phyloP scores from a whole-genome alignment of 35 echinoderm and acorn worm genomes.

The Diadema setosum region DNA sequence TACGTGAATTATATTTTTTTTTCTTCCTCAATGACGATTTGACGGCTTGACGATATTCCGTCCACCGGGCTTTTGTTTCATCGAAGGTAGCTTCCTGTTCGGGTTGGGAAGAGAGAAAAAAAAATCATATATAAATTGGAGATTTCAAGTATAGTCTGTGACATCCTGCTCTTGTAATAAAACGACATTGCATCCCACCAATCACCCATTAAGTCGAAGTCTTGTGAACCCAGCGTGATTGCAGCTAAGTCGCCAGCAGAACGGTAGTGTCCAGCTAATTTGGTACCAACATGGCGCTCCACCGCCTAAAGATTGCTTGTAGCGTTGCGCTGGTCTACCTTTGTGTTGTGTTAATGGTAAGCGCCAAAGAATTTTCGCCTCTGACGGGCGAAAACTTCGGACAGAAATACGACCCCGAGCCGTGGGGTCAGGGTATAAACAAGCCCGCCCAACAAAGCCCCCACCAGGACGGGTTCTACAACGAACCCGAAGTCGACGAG shows the following conservation, averaged over 20 bases:
- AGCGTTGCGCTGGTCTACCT: neutral
- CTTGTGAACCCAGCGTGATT: neutral
- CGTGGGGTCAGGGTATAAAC: neutral
- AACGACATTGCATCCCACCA: neutral
- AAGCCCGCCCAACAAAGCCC: neutral
- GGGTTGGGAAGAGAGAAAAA: neutral
- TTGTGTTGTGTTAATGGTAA: neutral
- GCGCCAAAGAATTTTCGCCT: neutral
- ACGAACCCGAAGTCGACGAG: neutral
- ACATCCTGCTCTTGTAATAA: neutral
- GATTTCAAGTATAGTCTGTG: too few species aligned
- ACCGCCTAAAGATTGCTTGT: neutral
- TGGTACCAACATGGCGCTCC: neutral
- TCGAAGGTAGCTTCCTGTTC: neutral
- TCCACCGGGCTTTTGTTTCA: neutral
- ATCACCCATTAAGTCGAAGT: neutral
- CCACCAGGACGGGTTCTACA: neutral
- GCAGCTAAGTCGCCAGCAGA: neutral
- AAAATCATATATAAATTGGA: too few species aligned
- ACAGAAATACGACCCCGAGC: neutral
- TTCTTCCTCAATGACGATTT: neutral
- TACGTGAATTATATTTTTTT: neutral
- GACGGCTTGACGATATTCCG: neutral
- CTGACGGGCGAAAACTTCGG: neutral
- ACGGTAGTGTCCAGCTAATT: too few species aligned